Base-by-base conservation (phyloP, 2,113 vertebrate genomes). In the Pithys albifrons region DNA sequence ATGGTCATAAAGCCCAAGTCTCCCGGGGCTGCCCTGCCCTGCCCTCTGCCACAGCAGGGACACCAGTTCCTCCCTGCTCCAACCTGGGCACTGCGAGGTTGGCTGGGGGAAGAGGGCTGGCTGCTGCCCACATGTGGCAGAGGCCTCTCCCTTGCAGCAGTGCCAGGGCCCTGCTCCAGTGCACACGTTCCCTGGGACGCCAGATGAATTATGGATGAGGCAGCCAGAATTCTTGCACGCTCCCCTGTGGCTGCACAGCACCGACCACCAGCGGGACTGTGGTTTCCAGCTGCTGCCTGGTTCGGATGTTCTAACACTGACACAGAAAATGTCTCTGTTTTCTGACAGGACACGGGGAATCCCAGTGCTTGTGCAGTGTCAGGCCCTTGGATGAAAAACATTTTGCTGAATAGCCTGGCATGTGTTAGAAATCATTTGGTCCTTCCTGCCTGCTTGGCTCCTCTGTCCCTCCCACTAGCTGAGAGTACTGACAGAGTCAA, bases 121-220 rank as follows among this genome's bases (percentile, higher is more conserved):
- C 8, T 28, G 41, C 45, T 95, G 65, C 65, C 88, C 48, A 43
- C 0, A 0, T 35, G 1, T 7, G 24, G 49, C 41, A 0, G 0
- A 31, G 49, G 45, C 57, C 11, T 62, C 22, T 77, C 48, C 27
- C 37, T 72, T 5, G 17, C 43, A 25, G 71, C 19, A 89, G 39
- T 0, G 2, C 58, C 89, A 75, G 70, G 52, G 54, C 92, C 62
- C 57, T 0, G 0, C 79, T 66, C 66, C 82, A 76, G 64, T 4
- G 9, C 5, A 0, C 71, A 39, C 2, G 0, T 92, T 95, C 76
- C 79, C 54, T 7, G 3, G 73, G 43, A 86, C 0, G 3, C 76
- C 76, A 64, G 51, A 65, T 92, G 79, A 93, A 71, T 92, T 89
- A 76, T 59, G 58, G 65, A 87, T 88, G 92, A 92, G 80, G 91